These are phyloP conservation scores for Pterostichus madidus DNA, from an alignment of 2,888 invertebrate genomes.

Conservation along the genomic window DNA sequence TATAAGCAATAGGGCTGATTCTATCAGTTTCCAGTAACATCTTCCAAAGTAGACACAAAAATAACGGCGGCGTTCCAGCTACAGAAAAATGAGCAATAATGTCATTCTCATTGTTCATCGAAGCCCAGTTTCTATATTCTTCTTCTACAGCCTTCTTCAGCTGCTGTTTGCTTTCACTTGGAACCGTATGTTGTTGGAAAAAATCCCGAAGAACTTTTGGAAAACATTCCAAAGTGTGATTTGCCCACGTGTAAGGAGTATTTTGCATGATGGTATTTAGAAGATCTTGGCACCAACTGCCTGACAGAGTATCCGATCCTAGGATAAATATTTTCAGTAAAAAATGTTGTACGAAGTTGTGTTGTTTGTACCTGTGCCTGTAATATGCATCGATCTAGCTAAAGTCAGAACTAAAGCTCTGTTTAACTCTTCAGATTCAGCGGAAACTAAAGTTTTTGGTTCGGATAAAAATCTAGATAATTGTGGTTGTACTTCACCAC, in stretches of 20 bases:
- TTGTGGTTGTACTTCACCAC: slow-evolving; percentile 96
- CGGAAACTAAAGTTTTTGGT: slow-evolving; percentile 93
- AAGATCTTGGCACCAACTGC: slow-evolving; percentile 94
- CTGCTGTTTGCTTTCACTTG: slow-evolving; percentile 93
- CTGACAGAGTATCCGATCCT: slow-evolving; percentile 75
- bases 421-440: slow-evolving; percentile 97
- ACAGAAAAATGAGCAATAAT: slow-evolving; percentile 97
- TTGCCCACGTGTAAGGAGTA: slow-evolving; percentile 97
- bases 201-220: slow-evolving; percentile 94
- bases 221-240: slow-evolving; percentile 94
- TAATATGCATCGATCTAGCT: slow-evolving; percentile 96
- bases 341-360: not conserved
- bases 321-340: slow-evolving; percentile 7
- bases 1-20: slow-evolving; percentile 96
- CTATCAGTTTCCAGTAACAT: slow-evolving; percentile 96
- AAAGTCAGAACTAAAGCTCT: slow-evolving; percentile 94
- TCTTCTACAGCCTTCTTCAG: slow-evolving; percentile 96
- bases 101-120: slow-evolving; percentile 98
- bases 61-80: slow-evolving; percentile 93
- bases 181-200: slow-evolving; percentile 90
- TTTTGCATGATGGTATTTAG: slow-evolving; percentile 94
- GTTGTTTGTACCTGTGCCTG: slow-evolving; percentile 82
- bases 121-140: slow-evolving; percentile 97
- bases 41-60: slow-evolving; percentile 96
- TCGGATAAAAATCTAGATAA: slow-evolving; percentile 94